Conservation (phyloP, 2,113 vertebrate genomes). For the Barnardius zonarius region DNA sequence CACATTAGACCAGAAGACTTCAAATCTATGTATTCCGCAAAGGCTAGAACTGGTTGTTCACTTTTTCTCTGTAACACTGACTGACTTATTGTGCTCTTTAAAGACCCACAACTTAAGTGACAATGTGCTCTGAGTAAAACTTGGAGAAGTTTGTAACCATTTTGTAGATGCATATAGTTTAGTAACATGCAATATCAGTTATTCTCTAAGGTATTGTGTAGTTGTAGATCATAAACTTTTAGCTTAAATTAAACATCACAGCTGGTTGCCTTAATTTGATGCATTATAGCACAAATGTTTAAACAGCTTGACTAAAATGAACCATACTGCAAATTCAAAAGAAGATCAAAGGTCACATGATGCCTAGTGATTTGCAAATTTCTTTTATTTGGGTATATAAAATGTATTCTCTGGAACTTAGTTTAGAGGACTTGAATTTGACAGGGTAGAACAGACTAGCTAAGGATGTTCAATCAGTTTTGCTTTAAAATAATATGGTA, state of each 20-base stretch:
- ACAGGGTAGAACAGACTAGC: background rate
- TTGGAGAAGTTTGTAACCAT: slow-evolving; percentile 22
- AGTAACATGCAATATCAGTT: slow-evolving; percentile 60
- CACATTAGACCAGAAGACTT: slow-evolving; percentile 40
- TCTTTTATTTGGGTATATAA: slow-evolving; percentile 47
- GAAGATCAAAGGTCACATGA: slow-evolving; percentile 66
- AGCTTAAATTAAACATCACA: slow-evolving; percentile 78
- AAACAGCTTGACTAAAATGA: slow-evolving; percentile 78
- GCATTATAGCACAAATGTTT: slow-evolving; percentile 77
- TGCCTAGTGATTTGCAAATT: slow-evolving; percentile 57
- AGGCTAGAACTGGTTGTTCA: slow-evolving; percentile 4
- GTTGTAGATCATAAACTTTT: slow-evolving; percentile 78
- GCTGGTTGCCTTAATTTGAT: slow-evolving; percentile 80
- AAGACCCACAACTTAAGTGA: slow-evolving; percentile 39
- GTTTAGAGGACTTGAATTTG: slow-evolving; percentile 12
- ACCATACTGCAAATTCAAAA: slow-evolving; percentile 65
- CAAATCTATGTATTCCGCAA: slow-evolving; percentile 22
- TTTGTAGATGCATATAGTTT: slow-evolving; percentile 52
- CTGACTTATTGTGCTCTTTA: slow-evolving; percentile 20
- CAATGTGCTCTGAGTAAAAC: slow-evolving; percentile 20
- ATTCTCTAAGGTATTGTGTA: slow-evolving; percentile 65
- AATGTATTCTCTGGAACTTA: slow-evolving; percentile 29
- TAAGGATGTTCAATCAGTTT: background rate
- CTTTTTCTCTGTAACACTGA: slow-evolving; percentile 34
- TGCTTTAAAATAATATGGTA: background rate